Evolutionary conservation across 2,113 vertebrate species (phyloP), one percentile per base, ranked within the genome.

Genomic region (Pyrgilauda ruficollis): DNA sequence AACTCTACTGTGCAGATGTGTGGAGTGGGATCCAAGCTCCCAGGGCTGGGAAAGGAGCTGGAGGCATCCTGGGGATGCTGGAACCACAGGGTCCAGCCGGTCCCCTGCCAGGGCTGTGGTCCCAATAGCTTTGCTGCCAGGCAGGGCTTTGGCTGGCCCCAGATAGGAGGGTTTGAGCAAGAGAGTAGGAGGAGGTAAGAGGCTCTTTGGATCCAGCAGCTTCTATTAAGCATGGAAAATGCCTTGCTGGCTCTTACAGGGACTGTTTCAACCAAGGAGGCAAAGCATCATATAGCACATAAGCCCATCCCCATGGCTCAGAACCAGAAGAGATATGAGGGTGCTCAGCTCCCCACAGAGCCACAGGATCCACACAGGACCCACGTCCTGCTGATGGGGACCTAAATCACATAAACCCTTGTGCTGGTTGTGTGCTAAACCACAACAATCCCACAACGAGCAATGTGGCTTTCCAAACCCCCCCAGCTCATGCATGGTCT

Each of bases 1-100:
- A 43, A 19, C 77, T 62, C 59, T 70, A 52, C 78, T 79, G 69
- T 64, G 78, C 96, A 96, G 96, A 95, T 95, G 91, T 90, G 94
- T 4, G 13, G 73, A 83, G 87, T 6, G 43, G 26, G 21, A 11
- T 92, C 94, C 95, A 95, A 91, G 44, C 77, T 91, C 84, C 79
- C 6, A 3, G 86, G 17, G 44, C 74, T 80, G 84, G 33, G 70
- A 95, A 83, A 84, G 52, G 69, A 88, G 75, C 79, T 2, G 55
- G 50, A 89, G 76, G 81, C 84, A 87, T 83, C 83, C 84, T 8
- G 8, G 63, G 43, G 70, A 76, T 14, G 4, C 63, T 58, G 13
- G 52, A 86, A 64, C 50, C 59, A 6, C 43, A 8, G 31, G 0
- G 0, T 44, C 82, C 90, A n/a, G 64, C 19, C 7, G 0, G 8